A percentile compares a stretch with the other conserved stretches of the same genome.
phyloP scores from a whole-genome alignment of 2,888 invertebrate genomes.

The Chaetoderma sp. region DNA sequence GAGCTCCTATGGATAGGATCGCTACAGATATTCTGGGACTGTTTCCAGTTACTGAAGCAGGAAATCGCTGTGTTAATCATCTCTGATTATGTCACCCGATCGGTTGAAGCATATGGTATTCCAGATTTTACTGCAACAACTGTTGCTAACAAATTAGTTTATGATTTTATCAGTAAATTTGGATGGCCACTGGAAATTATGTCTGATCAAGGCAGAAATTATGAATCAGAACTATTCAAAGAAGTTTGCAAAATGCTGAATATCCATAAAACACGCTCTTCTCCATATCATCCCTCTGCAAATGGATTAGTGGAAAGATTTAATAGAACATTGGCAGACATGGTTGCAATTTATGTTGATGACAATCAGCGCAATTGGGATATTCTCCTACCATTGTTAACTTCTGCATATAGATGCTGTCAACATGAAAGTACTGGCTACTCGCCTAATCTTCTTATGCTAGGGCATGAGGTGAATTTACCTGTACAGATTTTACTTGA shows the following conservation, averaged over 20 bases:
- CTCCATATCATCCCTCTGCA: slow-evolving; percentile 10
- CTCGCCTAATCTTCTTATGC: slow-evolving; percentile 28
- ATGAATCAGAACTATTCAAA: slow-evolving; percentile 4
- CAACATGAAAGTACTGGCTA: slow-evolving; percentile 22
- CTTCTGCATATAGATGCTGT: slow-evolving; percentile 32
- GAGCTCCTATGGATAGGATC: slow-evolving; percentile 35
- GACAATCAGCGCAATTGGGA: slow-evolving; percentile 43
- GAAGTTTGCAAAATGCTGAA: slow-evolving; percentile 7
- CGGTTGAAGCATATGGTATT: slow-evolving; percentile 25
- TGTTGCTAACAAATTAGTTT: slow-evolving; percentile 23
- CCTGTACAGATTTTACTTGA: slow-evolving; percentile 14
- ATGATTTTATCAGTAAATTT: slow-evolving; percentile 25
- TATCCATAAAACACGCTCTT: slow-evolving; percentile 6
- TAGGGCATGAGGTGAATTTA: slow-evolving; percentile 23
- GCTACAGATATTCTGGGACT: slow-evolving; percentile 34
- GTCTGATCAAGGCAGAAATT: slow-evolving; percentile 23
- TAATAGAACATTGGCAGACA: slow-evolving; percentile 20
- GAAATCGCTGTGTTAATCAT: slow-evolving; percentile 33
- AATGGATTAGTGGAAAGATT: slow-evolving; percentile 35
- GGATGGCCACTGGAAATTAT: slow-evolving; percentile 19
- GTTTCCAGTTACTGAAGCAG: slow-evolving; percentile 21
- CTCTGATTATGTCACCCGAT: slow-evolving; percentile 33
- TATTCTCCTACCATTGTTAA: slow-evolving; percentile 21
- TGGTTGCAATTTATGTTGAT: slow-evolving; percentile 37
- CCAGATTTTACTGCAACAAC: slow-evolving; percentile 28